phyloP scores from a whole-genome alignment of 1,140 invertebrate genomes.

The Penaeus indicus region DNA sequence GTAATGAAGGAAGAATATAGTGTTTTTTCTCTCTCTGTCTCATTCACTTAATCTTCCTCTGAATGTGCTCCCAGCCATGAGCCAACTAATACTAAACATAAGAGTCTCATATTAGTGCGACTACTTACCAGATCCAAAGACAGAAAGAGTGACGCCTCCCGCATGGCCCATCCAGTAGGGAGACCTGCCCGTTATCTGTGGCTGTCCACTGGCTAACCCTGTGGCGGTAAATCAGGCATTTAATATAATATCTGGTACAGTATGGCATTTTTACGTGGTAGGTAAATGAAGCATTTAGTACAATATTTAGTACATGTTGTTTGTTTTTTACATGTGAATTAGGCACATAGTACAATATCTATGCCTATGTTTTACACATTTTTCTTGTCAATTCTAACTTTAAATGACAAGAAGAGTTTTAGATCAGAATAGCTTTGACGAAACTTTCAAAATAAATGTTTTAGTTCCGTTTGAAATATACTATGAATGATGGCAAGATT shows the following conservation, averaged over 20 bases:
- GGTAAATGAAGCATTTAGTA: no score
- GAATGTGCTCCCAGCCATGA: neutral
- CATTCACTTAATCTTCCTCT: neutral
- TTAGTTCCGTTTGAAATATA: neutral
- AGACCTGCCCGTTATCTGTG: neutral
- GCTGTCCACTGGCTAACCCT: constrained; percentile 15
- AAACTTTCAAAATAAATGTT: no score
- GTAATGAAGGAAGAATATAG: neutral
- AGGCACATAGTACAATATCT: no score
- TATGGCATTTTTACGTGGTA: neutral
- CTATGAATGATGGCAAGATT: neutral
- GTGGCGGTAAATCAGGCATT: neutral
- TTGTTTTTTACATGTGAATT: no score
- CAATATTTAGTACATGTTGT: no score
- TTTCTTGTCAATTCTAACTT: no score
- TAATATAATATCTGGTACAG: neutral
- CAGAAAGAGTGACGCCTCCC: constrained; percentile 5
- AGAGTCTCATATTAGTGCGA: neutral
- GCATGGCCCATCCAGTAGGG: constrained; percentile 22
- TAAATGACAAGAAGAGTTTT: no score
- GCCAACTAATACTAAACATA: neutral
- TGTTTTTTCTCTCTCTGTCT: neutral
- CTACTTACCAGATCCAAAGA: constrained; percentile 16
- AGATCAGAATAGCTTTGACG: no score
- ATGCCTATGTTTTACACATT: no score